Evolutionary conservation across 2,113 vertebrate genomes (phyloP).

Genomic region (Haemorhous mexicanus): DNA sequence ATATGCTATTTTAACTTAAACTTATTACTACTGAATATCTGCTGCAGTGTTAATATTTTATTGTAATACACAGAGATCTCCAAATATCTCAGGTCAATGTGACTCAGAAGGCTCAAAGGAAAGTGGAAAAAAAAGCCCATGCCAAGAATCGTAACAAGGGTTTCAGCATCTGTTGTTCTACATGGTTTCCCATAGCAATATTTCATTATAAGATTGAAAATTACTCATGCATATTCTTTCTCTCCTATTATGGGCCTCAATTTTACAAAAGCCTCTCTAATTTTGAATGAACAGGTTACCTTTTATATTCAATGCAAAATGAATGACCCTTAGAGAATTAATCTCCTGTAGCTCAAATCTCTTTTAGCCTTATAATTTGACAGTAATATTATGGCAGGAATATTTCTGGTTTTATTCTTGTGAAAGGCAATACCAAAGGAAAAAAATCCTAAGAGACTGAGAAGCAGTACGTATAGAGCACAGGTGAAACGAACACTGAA

Average conservation of each 20-base stretch:
- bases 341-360: background rate
- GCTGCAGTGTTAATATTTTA: background rate
- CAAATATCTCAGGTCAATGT: background rate
- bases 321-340: background rate
- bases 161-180: conserved; percentile 14
- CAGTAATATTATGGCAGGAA: background rate
- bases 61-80: background rate
- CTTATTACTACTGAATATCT: background rate
- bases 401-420: background rate
- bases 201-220: conserved; percentile 1
- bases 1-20: background rate
- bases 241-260: background rate
- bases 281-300: conserved; percentile 1
- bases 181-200: conserved; percentile 16
- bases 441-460: background rate
- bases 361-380: background rate
- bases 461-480: background rate
- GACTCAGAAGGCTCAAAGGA: background rate
- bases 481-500: background rate
- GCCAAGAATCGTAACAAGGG: background rate
- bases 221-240: conserved; percentile 2
- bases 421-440: background rate
- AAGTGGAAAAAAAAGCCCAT: background rate
- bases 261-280: background rate
- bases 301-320: background rate